Evolutionary conservation across 2,113 vertebrate genomes (phyloP).

Genomic region (Brienomyrus brachyistius): DNA sequence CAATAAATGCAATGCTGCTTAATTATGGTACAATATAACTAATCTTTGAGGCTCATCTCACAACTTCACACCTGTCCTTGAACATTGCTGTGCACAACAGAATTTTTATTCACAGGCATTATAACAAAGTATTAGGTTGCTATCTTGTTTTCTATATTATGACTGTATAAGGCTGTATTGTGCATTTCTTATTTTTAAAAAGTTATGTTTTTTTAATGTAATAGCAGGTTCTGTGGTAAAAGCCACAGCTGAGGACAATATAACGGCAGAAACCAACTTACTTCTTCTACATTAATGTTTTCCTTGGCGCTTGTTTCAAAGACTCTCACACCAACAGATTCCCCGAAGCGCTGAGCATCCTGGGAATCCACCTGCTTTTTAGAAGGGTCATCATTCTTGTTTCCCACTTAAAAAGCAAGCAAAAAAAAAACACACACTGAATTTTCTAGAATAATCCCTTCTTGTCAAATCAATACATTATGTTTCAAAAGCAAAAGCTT

Average conservation of each 20-base stretch:
- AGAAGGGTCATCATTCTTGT: constrained; percentile 69
- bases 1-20: neutral
- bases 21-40: neutral
- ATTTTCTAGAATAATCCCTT: neutral
- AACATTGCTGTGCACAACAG: neutral
- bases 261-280: constrained; percentile 22
- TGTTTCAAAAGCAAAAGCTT: neutral
- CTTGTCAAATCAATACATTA: neutral
- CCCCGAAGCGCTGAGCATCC: constrained; percentile 65
- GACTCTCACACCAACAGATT: constrained; percentile 64
- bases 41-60: neutral
- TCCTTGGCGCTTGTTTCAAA: constrained; percentile 79
- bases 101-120: neutral
- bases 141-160: neutral
- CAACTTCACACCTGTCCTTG: neutral
- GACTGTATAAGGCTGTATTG: neutral
- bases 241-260: neutral
- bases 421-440: neutral
- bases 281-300: constrained; percentile 76
- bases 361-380: constrained; percentile 63
- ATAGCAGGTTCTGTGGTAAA: neutral
- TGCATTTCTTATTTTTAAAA: neutral
- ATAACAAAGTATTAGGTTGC: no score
- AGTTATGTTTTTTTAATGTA: neutral
- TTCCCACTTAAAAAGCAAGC: constrained; percentile 58